Base-by-base conservation (phyloP, 2,888 invertebrate species). In the Branchellion lobata region DNA sequence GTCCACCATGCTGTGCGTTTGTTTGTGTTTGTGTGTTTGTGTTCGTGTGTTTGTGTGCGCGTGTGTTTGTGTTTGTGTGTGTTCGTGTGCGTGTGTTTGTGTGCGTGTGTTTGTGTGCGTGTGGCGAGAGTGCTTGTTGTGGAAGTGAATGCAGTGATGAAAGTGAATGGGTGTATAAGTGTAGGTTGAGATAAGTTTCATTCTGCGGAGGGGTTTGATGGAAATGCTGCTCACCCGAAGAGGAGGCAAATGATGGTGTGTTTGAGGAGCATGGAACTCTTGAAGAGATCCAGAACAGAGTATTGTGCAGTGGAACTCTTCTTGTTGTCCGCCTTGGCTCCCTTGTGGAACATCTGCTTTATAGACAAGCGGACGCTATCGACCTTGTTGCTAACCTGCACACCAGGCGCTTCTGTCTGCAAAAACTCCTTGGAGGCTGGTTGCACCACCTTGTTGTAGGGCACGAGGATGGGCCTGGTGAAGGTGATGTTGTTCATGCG, bases 1-100 rank as follows among this genome's bases (percentile, higher is more conserved):
- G 36, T 76, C 82, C 5, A 80, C 82, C 53, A 83, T 81, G 82
- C 83, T 83, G 74, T 18, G 29, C 53, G n/a, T 31, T 24, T 11
- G 36, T 34, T 31, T 14, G 61, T n/a, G 18, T 34, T 21, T 47
- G 53, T 11, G n/a, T 24, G 51, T 14, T n/a, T n/a, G n/a, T n/a
- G n/a, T n/a, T n/a, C n/a, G n/a, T n/a, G n/a, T n/a, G n/a, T n/a
- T n/a, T n/a, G n/a, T n/a, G n/a, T n/a, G n/a, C n/a, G n/a, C n/a
- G n/a, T n/a, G n/a, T n/a, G n/a, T n/a, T n/a, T n/a, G n/a, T n/a
- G n/a, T n/a, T n/a, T n/a, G n/a, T n/a, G n/a, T n/a, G n/a, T n/a
- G n/a, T n/a, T n/a, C n/a, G n/a, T n/a, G n/a, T n/a, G n/a, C n/a
- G n/a, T n/a, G n/a, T n/a, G n/a, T n/a, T n/a, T n/a, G n/a, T n/a